A percentile compares a stretch with the other conserved stretches of the same genome.
These are phyloP conservation scores for Octonoba sinensis DNA, from an alignment of 2,888 invertebrate species.

Conservation along the genomic window DNA sequence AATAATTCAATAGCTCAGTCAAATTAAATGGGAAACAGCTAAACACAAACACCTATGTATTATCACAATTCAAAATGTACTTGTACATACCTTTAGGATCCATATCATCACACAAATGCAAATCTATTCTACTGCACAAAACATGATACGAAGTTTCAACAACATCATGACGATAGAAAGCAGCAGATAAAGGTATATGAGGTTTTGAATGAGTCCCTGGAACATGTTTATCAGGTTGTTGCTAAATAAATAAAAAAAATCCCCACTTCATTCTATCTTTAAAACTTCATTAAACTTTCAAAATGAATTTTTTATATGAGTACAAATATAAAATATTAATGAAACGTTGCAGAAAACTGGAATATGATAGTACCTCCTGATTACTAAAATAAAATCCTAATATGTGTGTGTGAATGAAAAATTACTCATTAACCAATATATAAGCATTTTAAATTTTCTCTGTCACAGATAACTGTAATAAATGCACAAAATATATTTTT, in stretches of 20 bases:
- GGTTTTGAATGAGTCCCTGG: slow-evolving; percentile 46
- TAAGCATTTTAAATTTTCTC: no score
- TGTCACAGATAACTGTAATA: no score
- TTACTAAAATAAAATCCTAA: no score
- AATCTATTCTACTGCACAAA: slow-evolving; percentile 89
- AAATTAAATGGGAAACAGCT: no score
- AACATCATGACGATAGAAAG: slow-evolving; percentile 90
- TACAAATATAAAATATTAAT: neutral
- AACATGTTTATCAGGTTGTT: slow-evolving; percentile 56
- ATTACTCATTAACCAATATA: no score
- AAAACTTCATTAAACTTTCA: slow-evolving; percentile 12
- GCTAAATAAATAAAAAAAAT: slow-evolving; percentile 23
- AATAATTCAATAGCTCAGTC: no score
- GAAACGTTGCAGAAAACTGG: no score
- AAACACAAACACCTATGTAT: no score
- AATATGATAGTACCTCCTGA: no score
- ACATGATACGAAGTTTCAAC: slow-evolving; percentile 98
- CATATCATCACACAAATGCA: slow-evolving; percentile 94
- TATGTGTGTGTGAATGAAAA: no score
- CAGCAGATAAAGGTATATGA: slow-evolving; percentile 28
- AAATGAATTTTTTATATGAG: neutral
- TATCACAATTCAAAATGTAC: no score
- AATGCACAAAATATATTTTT: no score
- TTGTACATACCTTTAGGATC: slow-evolving; percentile 78
- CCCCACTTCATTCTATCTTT: neutral